Base-by-base conservation (phyloP, 2,888 invertebrate species). In the Drosophila nr. perissopoda region DNA sequence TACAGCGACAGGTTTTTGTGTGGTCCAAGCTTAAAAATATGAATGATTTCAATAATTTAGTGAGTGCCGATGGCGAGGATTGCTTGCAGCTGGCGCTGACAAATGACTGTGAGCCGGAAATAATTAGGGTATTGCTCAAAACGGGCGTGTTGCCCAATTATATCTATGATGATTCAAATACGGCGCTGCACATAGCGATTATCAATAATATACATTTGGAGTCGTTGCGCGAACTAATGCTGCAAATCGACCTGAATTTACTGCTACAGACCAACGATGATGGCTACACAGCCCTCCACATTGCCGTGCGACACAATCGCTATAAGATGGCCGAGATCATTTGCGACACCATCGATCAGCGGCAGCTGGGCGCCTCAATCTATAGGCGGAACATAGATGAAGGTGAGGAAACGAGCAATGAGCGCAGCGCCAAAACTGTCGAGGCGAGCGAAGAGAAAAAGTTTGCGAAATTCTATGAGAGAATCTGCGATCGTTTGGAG, bases 211-310 rank as follows among this genome's bases (percentile, higher is more conserved):
- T 83, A 10, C 74, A 82, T 16, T 21, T 84, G 2, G 68, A 87
- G 46, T 84, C 90, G 2, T 61, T 93, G 31, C 73, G 76, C 11
- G 68, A 79, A 6, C 70, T 93, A 8, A 77, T 92, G 77, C 64
- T 78, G 4, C 57, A 66, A 4, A 78, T 92, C 4, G 91, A 92
- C 48, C 76, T 91, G 11, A 76, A 89, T 53, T 58, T 90, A 36
- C 59, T 93, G 2, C 66, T 88, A 11, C 66, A 79, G 33, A 74
- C 70, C 13, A 93, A 93, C 40, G 89, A 93, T 66, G 91, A 91
- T 63, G 93, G 93, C 2, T 86, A 92, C 31, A 91, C 92, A 1
- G 87, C 89, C 0, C 36, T 93, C 1, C 93, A 93, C 46, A 60
- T 92, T 29, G 92, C 92, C 0, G 82, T 92, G 1, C 88, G 91